phyloP scores from a whole-genome alignment of 2,888 invertebrate species.

The Hydroisotoma schaefferi region DNA sequence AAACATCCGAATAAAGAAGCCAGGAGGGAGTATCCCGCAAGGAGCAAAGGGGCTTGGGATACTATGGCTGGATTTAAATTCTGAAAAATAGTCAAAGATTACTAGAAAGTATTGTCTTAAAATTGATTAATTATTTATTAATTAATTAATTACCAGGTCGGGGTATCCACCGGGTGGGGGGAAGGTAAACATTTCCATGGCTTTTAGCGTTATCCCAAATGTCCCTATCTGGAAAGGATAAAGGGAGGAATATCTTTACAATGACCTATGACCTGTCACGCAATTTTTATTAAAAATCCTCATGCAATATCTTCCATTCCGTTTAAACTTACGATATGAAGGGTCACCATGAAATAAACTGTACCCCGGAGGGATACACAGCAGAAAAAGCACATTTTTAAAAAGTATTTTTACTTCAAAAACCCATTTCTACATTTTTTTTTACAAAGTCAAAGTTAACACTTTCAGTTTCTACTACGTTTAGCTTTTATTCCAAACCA shows the following conservation, averaged over 20 bases:
- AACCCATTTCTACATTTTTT: too few species aligned
- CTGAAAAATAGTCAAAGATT: constrained; percentile 14
- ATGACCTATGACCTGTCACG: too few species aligned
- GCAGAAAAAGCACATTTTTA: constrained; percentile 29
- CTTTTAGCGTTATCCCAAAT: constrained; percentile 16
- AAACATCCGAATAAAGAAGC: constrained; percentile 27
- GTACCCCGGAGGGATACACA: constrained; percentile 30
- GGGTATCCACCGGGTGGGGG: constrained; percentile 13
- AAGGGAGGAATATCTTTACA: background rate
- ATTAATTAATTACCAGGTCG: constrained; percentile 5
- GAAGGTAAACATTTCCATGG: constrained; percentile 16
- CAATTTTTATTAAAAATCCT: too few species aligned
- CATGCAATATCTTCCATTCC: background rate
- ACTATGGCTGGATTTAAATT: constrained; percentile 34
- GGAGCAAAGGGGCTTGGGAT: constrained; percentile 25
- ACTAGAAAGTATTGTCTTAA: background rate
- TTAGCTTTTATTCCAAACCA: too few species aligned
- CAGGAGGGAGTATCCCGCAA: constrained; percentile 23
- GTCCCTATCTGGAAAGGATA: constrained; percentile 18
- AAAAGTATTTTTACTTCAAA: too few species aligned
- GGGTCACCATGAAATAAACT: constrained; percentile 32
- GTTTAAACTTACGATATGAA: constrained; percentile 26
- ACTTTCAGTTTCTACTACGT: too few species aligned
- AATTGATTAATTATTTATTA: background rate
- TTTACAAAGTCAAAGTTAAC: too few species aligned